Conservation (phyloP, 2,113 vertebrate genomes). For the cat (Felis catus) region F.catus_Fca126_mat1.0 CM031415.1:10859001-10859500, state of each 20-base stretch:
- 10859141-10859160: neutral
- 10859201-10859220: neutral
- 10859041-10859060: rapidly evolving
- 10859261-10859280: neutral
- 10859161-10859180: neutral
- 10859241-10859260: rapidly evolving
- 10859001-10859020: neutral
- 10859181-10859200: neutral
- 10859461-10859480: neutral
- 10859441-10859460: neutral
- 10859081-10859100: neutral
- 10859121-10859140: neutral
- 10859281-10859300: neutral
- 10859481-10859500: neutral
- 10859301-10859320: neutral
- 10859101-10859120: neutral
- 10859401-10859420: neutral
- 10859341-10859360: neutral
- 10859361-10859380: neutral
- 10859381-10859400: neutral
- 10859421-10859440: neutral
- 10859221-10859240: rapidly evolving
- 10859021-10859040: neutral
- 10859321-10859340: neutral
- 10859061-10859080: neutral